Conservation (phyloP, 2,888 invertebrate genomes). For the Oligia latruncula region DNA sequence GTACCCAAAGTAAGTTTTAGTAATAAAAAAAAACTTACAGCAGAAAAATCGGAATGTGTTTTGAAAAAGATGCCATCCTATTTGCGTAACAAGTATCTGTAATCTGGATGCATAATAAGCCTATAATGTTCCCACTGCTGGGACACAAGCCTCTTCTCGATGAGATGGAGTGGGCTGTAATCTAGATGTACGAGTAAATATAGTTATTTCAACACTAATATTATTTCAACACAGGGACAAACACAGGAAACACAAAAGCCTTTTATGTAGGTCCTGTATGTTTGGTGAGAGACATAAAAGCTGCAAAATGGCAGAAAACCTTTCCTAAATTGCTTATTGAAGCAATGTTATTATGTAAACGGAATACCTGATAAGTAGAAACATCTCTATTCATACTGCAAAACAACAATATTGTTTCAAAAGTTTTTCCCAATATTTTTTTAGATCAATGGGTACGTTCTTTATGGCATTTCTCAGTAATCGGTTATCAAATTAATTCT, state of each 20-base stretch:
- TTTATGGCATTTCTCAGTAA: neutral
- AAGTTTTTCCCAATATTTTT: neutral
- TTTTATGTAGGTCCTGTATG: constrained; percentile 14
- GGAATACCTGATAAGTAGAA: constrained; percentile 31
- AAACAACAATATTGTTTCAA: neutral
- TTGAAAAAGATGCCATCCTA: neutral
- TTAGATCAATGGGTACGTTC: neutral
- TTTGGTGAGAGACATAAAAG: constrained; percentile 24
- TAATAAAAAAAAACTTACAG: neutral
- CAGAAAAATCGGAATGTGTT: neutral
- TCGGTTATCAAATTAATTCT: neutral
- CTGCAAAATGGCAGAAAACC: constrained; percentile 31
- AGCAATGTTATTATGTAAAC: constrained; percentile 53
- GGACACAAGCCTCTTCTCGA: neutral
- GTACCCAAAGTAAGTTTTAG: constrained; percentile 13
- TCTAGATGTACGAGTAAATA: neutral
- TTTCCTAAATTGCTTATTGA: constrained; percentile 47
- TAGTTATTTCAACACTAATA: neutral
- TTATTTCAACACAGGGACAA: neutral
- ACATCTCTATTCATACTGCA: constrained; percentile 34
- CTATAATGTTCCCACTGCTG: neutral
- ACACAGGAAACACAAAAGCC: constrained; percentile 31
- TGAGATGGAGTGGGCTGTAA: neutral
- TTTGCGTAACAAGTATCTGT: neutral
- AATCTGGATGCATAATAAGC: neutral